Conservation (phyloP, 2,888 invertebrate species). For the Apodemia hepburni region DNA sequence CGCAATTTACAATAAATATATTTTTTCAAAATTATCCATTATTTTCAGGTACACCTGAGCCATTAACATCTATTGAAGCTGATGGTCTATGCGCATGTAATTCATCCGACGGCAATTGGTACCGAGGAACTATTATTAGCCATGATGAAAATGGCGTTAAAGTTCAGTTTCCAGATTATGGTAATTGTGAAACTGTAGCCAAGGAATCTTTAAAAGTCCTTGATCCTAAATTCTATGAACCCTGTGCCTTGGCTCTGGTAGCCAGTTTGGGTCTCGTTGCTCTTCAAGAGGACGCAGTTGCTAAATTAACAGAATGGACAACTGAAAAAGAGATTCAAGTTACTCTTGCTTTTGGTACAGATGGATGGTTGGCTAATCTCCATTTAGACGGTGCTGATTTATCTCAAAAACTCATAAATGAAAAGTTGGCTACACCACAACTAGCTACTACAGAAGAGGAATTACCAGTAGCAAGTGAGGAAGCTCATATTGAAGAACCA, state of each 20-base stretch:
- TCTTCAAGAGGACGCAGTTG: constrained; percentile 56
- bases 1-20: constrained; percentile 16
- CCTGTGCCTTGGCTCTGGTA: constrained; percentile 57
- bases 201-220: constrained; percentile 65
- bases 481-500: constrained; percentile 45
- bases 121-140: constrained; percentile 80
- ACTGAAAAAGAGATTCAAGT: constrained; percentile 75
- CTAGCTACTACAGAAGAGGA: constrained; percentile 40
- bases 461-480: constrained; percentile 42
- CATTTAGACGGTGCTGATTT: constrained; percentile 73
- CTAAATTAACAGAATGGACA: constrained; percentile 60
- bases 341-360: constrained; percentile 70
- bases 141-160: constrained; percentile 61
- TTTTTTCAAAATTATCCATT: constrained; percentile 16
- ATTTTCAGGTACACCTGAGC: constrained; percentile 54
- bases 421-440: constrained; percentile 58
- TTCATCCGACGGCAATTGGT: constrained; percentile 85
- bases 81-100: constrained; percentile 82
- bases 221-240: constrained; percentile 66
- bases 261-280: constrained; percentile 60
- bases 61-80: constrained; percentile 60
- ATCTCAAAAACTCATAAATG: constrained; percentile 66
- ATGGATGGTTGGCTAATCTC: constrained; percentile 79
- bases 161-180: constrained; percentile 85
- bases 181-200: constrained; percentile 81